phyloP scores from a whole-genome alignment of 2,888 invertebrate species.

The Acronicta leporina region DNA sequence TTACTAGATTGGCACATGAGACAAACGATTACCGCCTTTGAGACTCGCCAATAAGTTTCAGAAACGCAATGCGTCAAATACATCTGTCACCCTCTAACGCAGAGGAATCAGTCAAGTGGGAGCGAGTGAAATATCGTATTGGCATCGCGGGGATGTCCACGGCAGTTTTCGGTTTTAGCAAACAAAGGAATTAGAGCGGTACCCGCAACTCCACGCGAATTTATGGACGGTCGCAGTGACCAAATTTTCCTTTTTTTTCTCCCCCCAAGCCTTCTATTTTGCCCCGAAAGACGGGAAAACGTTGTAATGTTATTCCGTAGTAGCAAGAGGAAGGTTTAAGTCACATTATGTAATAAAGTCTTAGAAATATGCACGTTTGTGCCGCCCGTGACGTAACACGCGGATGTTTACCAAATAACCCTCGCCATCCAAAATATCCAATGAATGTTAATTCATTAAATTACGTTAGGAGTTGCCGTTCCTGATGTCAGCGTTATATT shows the following conservation, averaged over 20 bases:
- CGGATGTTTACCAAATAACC: constrained; percentile 51
- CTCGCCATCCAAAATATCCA: constrained; percentile 50
- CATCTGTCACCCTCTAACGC: constrained; percentile 80
- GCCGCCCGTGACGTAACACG: constrained; percentile 44
- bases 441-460: constrained; percentile 58
- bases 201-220: constrained; percentile 76
- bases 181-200: constrained; percentile 86
- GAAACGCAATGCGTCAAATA: constrained; percentile 63
- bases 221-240: constrained; percentile 81
- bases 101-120: constrained; percentile 77
- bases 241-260: constrained; percentile 74
- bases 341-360: constrained; percentile 68
- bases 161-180: constrained; percentile 84
- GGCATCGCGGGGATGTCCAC: constrained; percentile 74
- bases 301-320: constrained; percentile 68
- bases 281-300: constrained; percentile 69
- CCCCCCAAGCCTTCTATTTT: constrained; percentile 65
- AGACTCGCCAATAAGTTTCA: constrained; percentile 61
- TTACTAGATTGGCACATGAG: constrained; percentile 64
- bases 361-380: constrained; percentile 61
- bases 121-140: constrained; percentile 82
- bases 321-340: constrained; percentile 55
- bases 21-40: constrained; percentile 70
- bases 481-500: constrained; percentile 36
- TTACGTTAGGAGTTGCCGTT: constrained; percentile 47